A percentile compares a stretch with the other conserved stretches of the same genome.
Evolutionary conservation across 2,888 invertebrate species (phyloP).

Genomic region (Drosophila setosimentum): DNA sequence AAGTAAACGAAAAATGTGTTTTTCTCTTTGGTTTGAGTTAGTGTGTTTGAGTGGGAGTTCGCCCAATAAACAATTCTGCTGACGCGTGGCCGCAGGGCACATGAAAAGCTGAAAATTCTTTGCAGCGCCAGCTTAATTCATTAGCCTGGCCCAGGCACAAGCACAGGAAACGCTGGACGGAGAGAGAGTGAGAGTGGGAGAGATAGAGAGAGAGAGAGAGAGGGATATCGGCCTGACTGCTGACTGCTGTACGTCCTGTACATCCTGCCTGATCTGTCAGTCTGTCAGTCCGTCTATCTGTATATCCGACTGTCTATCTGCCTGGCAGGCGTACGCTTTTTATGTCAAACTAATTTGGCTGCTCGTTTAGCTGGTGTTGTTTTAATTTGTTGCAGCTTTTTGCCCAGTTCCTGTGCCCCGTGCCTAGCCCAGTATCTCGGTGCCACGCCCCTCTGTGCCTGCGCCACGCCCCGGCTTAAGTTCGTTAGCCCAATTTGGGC

Average conservation of each 20-base stretch:
- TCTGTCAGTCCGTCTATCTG: constrained; percentile 29
- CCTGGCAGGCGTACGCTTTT: constrained; percentile 62
- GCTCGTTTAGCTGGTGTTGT: constrained; percentile 77
- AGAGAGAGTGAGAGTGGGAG: not conserved
- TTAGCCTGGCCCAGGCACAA: constrained; percentile 40
- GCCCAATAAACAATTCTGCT: constrained; percentile 69
- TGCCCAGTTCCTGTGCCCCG: not conserved
- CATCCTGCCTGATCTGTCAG: constrained; percentile 53
- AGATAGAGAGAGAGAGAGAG: not conserved
- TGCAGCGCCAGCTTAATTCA: constrained; percentile 75
- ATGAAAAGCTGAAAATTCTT: constrained; percentile 60
- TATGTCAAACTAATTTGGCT: constrained; percentile 79
- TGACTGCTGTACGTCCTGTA: constrained; percentile 16
- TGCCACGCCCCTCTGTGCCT: constrained; percentile 23
- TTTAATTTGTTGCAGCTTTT: constrained; percentile 67
- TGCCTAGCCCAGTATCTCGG: not conserved
- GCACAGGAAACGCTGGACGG: constrained; percentile 36
- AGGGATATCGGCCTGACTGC: not conserved
- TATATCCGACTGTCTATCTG: constrained; percentile 23
- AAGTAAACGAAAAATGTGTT: constrained; percentile 45
- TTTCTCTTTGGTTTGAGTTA: constrained; percentile 14
- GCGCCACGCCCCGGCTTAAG: constrained; percentile 60
- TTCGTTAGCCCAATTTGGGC: constrained; percentile 79
- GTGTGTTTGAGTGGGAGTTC: not conserved
- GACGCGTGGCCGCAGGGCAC: constrained; percentile 54